These are phyloP conservation scores for Panthera uncia DNA, from an alignment of 2,113 vertebrate species.

Conservation along the genomic window DNA sequence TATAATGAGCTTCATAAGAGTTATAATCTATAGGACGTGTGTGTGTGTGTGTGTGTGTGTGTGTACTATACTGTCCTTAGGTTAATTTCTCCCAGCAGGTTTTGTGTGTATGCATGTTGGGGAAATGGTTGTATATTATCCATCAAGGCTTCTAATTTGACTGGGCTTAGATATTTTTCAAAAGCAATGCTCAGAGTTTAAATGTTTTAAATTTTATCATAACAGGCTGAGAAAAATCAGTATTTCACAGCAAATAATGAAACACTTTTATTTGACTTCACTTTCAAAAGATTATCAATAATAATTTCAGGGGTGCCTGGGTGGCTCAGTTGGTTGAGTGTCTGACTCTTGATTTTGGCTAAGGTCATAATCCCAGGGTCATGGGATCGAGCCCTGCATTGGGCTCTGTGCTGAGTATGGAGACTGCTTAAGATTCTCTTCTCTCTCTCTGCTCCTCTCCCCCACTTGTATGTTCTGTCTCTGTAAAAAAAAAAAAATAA, in stretches of 20 bases:
- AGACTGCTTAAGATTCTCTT: too few relatives aligned
- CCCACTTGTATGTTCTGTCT: too few relatives aligned
- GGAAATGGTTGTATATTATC: not conserved
- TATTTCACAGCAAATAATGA: not conserved
- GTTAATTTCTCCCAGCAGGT: not conserved
- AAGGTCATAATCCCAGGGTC: too few relatives aligned
- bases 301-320: not conserved
- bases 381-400: too few relatives aligned
- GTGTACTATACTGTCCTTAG: not conserved
- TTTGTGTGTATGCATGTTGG: not conserved
- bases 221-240: not conserved
- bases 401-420: too few relatives aligned
- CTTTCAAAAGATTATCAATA: not conserved
- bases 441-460: too few relatives aligned
- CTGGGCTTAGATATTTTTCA: not conserved
- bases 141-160: not conserved
- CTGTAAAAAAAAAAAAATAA: not conserved
- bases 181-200: not conserved
- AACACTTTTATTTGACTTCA: not conserved
- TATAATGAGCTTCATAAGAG: not conserved
- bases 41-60: not conserved
- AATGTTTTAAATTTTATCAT: conserved; percentile 2
- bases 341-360: too few relatives aligned
- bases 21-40: not conserved
- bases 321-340: too few relatives aligned